Percentiles rank a stretch among this genome's conserved stretches.
Conservation (phyloP, 2,113 vertebrate genomes). For the Sphaerodactylus townsendi region DNA sequence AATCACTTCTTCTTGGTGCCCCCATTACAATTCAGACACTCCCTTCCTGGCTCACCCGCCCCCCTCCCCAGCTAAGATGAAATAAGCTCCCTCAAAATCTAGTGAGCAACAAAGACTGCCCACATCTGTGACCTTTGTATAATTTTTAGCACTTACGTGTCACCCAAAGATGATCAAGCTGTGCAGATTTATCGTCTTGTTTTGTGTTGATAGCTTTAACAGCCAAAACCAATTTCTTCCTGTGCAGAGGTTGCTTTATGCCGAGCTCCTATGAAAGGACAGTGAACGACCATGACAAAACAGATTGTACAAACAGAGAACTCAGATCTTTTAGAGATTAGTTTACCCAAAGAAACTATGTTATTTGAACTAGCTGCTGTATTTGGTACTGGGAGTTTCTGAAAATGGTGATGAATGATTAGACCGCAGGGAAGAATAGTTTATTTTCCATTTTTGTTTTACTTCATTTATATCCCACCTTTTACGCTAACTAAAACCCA, state of each 20-base stretch:
- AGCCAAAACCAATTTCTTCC: conserved; percentile 94
- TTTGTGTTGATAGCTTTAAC: conserved; percentile 87
- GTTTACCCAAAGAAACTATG: background rate
- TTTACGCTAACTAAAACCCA: too few relatives aligned
- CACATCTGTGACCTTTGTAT: background rate
- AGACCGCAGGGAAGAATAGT: background rate
- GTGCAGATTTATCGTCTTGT: conserved; percentile 88
- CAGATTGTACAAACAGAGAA: background rate
- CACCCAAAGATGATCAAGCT: conserved; percentile 96
- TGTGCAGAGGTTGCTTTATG: conserved; percentile 93
- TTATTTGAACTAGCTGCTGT: background rate
- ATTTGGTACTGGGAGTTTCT: background rate
- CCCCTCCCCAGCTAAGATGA: background rate
- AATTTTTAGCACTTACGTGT: conserved; percentile 78
- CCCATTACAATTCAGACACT: background rate
- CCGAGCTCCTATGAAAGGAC: conserved; percentile 84
- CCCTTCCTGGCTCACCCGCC: background rate
- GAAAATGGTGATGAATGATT: background rate
- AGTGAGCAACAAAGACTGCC: background rate
- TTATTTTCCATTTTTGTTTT: too few relatives aligned
- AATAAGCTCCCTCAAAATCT: background rate
- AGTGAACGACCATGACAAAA: background rate
- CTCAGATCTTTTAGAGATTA: background rate
- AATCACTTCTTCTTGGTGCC: fast-evolving
- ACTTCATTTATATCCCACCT: too few relatives aligned